These are phyloP conservation scores for Drosophila neocordata DNA, from an alignment of 1,140 invertebrate species.

Conservation along the genomic window DNA sequence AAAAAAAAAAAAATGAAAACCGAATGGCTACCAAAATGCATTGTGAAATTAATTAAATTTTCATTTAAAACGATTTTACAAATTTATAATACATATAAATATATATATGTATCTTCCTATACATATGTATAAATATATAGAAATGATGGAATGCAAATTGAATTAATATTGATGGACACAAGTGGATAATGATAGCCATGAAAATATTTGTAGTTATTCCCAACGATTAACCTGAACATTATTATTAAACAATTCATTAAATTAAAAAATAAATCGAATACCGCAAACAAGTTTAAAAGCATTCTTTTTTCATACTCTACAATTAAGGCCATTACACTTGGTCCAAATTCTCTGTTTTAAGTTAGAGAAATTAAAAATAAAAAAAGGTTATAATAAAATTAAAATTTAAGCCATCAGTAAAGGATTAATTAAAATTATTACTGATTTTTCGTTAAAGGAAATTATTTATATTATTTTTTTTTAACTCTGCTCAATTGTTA, in stretches of 20 bases:
- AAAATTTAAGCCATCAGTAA: too few species aligned
- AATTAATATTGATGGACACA: constrained; percentile 12
- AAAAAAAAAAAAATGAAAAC: constrained; percentile 21
- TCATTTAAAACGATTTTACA: constrained; percentile 23
- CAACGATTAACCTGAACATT: not conserved
- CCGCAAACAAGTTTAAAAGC: too few species aligned
- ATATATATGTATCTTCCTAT: not conserved
- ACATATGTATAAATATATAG: not conserved
- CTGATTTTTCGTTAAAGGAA: too few species aligned
- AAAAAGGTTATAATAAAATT: too few species aligned
- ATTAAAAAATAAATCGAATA: not conserved
- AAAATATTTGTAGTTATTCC: not conserved
- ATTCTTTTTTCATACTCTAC: too few species aligned
- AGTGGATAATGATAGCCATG: not conserved
- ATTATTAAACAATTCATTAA: constrained; percentile 1
- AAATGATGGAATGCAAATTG: constrained; percentile 9
- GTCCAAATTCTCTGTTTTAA: too few species aligned
- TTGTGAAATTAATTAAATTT: constrained; percentile 76
- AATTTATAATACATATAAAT: not conserved
- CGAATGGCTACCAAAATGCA: constrained; percentile 24
- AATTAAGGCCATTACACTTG: too few species aligned
- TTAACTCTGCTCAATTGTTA: too few species aligned
- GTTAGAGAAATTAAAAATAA: too few species aligned
- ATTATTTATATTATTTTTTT: too few species aligned
- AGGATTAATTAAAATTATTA: too few species aligned